Conservation (phyloP, 2,888 invertebrate species). For the Ganaspis brasiliensis region DNA sequence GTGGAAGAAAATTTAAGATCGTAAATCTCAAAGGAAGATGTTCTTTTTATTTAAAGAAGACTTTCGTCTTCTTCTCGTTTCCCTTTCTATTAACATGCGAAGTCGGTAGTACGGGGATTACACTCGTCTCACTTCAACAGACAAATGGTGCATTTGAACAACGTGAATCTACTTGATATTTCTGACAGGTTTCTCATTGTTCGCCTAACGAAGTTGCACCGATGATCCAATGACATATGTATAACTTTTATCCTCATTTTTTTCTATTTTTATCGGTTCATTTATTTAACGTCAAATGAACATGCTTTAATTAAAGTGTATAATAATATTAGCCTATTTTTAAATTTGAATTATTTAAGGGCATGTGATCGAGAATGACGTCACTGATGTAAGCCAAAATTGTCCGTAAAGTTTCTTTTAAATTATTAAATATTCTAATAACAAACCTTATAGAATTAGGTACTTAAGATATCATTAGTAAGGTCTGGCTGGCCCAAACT, state of each 20-base stretch:
- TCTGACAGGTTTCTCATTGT: constrained; percentile 20
- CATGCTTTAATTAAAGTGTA: no score
- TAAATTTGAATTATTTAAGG: no score
- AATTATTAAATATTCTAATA: no score
- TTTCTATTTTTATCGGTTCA: not conserved
- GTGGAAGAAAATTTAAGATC: constrained; percentile 3
- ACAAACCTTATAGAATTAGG: no score
- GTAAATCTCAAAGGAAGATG: constrained; percentile 4
- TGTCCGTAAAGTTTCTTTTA: no score
- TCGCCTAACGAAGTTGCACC: constrained; percentile 2
- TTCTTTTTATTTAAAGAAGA: constrained; percentile 18
- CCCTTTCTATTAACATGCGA: constrained; percentile 24
- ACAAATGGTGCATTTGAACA: constrained; percentile 37
- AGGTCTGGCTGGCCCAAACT: no score
- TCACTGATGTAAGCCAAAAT: no score
- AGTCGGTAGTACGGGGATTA: constrained; percentile 24
- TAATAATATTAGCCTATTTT: no score
- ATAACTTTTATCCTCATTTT: not conserved
- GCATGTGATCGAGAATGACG: no score
- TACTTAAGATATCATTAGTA: no score
- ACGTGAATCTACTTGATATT: constrained; percentile 8
- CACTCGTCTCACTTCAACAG: constrained; percentile 23
- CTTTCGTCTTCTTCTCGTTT: constrained; percentile 25
- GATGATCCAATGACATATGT: constrained; percentile 1
- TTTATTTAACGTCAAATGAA: not conserved